phyloP scores from a whole-genome alignment of 2,797 vertebrate genomes.

The Lagorchestes hirsutus region DNA sequence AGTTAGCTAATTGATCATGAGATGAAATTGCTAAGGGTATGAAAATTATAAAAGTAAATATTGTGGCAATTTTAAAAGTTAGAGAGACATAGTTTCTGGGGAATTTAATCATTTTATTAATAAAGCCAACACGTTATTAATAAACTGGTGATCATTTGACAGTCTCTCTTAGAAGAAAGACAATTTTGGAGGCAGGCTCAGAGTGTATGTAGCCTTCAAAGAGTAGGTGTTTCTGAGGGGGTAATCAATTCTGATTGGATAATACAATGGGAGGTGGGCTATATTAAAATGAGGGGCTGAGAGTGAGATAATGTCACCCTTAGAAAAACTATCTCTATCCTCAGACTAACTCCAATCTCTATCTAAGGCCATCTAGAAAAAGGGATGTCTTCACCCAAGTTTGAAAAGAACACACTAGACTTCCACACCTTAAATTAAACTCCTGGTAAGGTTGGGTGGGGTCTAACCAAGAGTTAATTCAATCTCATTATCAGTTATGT shows the following conservation, averaged over 20 bases:
- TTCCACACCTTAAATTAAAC: background rate
- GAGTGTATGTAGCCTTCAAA: background rate
- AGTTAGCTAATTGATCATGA: background rate
- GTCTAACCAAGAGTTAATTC: background rate
- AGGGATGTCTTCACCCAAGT: background rate
- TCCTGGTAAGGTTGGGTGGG: background rate
- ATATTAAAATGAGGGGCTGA: background rate
- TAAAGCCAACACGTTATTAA: too few relatives aligned
- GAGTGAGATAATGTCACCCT: background rate
- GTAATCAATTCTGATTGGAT: background rate
- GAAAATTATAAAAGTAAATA: background rate
- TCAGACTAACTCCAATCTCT: background rate
- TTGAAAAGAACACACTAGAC: too few relatives aligned
- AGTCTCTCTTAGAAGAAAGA: too few relatives aligned
- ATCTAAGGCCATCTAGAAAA: background rate
- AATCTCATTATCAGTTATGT: background rate
- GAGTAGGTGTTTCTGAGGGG: too few relatives aligned
- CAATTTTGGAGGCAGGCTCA: too few relatives aligned
- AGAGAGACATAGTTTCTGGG: background rate
- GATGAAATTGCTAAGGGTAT: background rate
- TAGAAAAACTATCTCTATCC: background rate
- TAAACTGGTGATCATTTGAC: too few relatives aligned
- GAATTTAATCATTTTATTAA: background rate
- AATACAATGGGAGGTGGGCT: background rate
- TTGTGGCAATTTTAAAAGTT: background rate